phyloP scores from a whole-genome alignment of 2,888 invertebrate genomes.

The Rhorus exstirpatorius region DNA sequence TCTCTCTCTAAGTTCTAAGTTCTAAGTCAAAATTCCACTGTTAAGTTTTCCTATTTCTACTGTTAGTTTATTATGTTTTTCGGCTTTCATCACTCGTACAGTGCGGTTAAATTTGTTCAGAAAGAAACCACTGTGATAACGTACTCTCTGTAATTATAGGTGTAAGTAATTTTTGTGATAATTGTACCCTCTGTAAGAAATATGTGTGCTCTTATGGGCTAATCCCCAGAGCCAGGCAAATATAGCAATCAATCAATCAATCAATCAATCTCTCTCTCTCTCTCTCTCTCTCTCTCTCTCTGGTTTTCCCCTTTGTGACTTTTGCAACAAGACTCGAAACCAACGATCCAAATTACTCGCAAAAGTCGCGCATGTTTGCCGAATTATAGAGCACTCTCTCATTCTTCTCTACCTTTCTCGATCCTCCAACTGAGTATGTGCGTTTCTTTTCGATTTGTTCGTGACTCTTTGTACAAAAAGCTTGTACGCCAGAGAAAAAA shows the following conservation, averaged over 20 bases:
- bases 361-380: constrained; percentile 51
- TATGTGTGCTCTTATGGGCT: too few relatives aligned
- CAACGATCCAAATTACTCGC: constrained; percentile 64
- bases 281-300: not conserved
- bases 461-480: constrained; percentile 13
- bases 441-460: constrained; percentile 4
- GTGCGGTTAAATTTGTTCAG: too few relatives aligned
- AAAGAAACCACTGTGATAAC: too few relatives aligned
- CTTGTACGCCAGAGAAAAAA: not conserved
- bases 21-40: too few relatives aligned
- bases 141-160: too few relatives aligned
- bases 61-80: too few relatives aligned
- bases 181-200: too few relatives aligned
- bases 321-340: constrained; percentile 56
- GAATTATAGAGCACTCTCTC: constrained; percentile 32
- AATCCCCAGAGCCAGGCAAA: too few relatives aligned
- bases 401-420: constrained; percentile 4
- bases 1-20: not conserved
- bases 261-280: not conserved
- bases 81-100: too few relatives aligned
- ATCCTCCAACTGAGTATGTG: not conserved
- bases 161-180: too few relatives aligned
- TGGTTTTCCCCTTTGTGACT: constrained; percentile 24
- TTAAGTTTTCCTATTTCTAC: too few relatives aligned
- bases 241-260: too few relatives aligned